Conservation (phyloP, 2,113 vertebrate species). For the Passerina amoena region DNA sequence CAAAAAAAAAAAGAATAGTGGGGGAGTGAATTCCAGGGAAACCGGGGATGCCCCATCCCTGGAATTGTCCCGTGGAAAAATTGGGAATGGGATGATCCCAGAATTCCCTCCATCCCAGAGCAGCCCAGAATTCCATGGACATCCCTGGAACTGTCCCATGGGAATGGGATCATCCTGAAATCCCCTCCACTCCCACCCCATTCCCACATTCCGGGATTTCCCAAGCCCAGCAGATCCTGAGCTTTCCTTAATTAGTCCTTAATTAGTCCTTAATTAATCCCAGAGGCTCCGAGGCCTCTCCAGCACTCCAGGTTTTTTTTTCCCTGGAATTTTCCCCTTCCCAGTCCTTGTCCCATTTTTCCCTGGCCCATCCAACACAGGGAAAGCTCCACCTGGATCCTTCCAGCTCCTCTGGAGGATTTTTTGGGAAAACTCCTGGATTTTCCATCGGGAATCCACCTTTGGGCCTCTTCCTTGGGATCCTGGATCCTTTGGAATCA, state of each 20-base stretch:
- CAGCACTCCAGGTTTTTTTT: rapidly evolving
- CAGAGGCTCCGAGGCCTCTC: not conserved
- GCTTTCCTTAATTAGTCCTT: not conserved
- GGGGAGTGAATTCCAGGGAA: not conserved
- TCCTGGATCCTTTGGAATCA: not conserved
- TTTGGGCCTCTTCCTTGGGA: not conserved
- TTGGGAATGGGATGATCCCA: not conserved
- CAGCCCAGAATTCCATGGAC: not conserved
- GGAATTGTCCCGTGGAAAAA: not conserved
- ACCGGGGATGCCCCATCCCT: no score
- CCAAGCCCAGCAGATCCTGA: no score
- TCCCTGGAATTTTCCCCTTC: not conserved
- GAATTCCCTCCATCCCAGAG: not conserved
- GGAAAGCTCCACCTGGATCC: not conserved
- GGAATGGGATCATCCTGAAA: not conserved
- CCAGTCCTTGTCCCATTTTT: not conserved
- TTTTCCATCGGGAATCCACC: not conserved
- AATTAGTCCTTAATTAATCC: no score
- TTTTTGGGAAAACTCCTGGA: not conserved
- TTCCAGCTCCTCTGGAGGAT: no score
- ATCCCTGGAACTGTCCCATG: not conserved
- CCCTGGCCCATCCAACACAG: no score
- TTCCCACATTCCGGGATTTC: not conserved
- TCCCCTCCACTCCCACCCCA: not conserved
- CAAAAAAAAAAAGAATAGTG: not conserved